Conservation (phyloP, 2,888 invertebrate genomes). For the Euzophera pinguis region DNA sequence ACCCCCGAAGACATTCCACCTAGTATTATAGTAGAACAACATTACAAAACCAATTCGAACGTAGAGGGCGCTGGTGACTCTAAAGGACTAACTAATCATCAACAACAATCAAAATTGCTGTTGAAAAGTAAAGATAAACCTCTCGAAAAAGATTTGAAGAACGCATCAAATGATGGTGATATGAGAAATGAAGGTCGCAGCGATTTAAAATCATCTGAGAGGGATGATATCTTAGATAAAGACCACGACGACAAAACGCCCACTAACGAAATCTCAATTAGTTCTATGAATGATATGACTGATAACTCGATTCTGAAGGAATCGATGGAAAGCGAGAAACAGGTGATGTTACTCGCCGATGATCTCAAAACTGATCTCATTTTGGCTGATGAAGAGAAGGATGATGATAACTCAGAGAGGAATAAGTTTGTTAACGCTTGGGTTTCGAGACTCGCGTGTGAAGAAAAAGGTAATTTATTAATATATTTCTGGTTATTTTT, state of each 20-base stretch:
- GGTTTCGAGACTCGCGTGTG: slow-evolving; percentile 67
- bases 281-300: slow-evolving; percentile 72
- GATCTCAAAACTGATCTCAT: slow-evolving; percentile 74
- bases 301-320: slow-evolving; percentile 72
- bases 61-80: slow-evolving; percentile 33
- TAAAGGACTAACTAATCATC: slow-evolving; percentile 44
- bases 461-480: slow-evolving; percentile 59
- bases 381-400: slow-evolving; percentile 73
- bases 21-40: slow-evolving; percentile 44
- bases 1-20: slow-evolving; percentile 56
- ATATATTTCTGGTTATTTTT: background rate
- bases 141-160: slow-evolving; percentile 61
- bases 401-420: slow-evolving; percentile 73
- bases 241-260: slow-evolving; percentile 68
- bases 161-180: slow-evolving; percentile 58
- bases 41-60: slow-evolving; percentile 30
- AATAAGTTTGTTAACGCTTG: slow-evolving; percentile 75
- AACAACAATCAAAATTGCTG: slow-evolving; percentile 50
- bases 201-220: slow-evolving; percentile 44
- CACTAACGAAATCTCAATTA: slow-evolving; percentile 71
- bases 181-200: slow-evolving; percentile 48
- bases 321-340: slow-evolving; percentile 73
- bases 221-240: slow-evolving; percentile 52
- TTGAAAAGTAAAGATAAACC: slow-evolving; percentile 56
- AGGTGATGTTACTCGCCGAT: slow-evolving; percentile 63